These are phyloP conservation scores for Phocoena phocoena DNA, from an alignment of 2,113 vertebrate genomes.

Conservation along the genomic window DNA sequence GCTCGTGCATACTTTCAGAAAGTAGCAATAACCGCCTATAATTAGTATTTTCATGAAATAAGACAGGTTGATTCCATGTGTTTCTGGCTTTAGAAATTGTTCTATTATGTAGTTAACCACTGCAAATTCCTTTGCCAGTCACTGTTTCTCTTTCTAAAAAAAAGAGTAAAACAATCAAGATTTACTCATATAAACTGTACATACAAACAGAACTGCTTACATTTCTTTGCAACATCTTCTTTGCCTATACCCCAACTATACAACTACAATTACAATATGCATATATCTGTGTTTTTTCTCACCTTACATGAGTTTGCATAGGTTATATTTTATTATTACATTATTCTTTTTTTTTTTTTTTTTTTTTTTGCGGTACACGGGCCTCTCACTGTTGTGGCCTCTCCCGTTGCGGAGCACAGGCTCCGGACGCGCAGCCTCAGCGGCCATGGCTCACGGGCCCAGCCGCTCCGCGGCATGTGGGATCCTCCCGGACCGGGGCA, in stretches of 20 bases:
- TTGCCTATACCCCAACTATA: accelerated
- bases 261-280: background rate
- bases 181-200: background rate
- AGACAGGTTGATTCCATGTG: conserved; percentile 41
- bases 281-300: background rate
- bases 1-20: conserved; percentile 1
- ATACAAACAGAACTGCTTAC: background rate
- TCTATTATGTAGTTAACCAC: background rate
- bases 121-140: conserved; percentile 16
- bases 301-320: background rate
- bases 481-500: too few relatives aligned
- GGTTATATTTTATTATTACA: background rate
- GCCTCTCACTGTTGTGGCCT: too few relatives aligned
- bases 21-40: background rate
- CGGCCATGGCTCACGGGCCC: too few relatives aligned
- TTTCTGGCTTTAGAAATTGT: background rate
- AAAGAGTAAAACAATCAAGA: background rate
- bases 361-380: too few relatives aligned
- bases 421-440: too few relatives aligned
- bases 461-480: too few relatives aligned
- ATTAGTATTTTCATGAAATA: conserved; percentile 57
- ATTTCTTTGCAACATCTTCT: background rate
- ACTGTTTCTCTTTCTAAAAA: background rate
- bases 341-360: background rate
- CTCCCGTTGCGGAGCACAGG: too few relatives aligned